phyloP scores from a whole-genome alignment of 2,113 vertebrate genomes.

The Recurvirostra avosetta region DNA sequence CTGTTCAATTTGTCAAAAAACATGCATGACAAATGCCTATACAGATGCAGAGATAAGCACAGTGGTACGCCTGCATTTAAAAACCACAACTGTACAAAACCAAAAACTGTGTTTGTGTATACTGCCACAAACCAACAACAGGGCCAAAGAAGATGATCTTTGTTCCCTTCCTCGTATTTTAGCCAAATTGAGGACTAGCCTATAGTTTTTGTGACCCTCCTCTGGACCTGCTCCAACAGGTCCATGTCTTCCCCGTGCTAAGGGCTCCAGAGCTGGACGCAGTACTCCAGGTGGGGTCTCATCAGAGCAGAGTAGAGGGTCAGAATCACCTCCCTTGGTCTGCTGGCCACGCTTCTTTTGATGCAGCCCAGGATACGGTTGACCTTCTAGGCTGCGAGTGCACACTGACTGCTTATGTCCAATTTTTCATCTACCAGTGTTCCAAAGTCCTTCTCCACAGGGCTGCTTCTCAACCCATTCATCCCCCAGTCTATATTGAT shows the following conservation, averaged over 20 bases:
- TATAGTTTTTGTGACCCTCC: not conserved
- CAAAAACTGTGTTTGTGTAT: no score
- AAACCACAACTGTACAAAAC: no score
- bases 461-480: not conserved
- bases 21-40: no score
- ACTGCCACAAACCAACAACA: no score
- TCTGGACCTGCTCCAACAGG: no score
- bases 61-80: no score
- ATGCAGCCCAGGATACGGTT: fast-evolving
- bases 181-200: no score
- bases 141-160: no score
- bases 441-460: not conserved
- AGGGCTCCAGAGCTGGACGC: not conserved
- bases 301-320: fast-evolving
- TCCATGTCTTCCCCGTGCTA: not conserved
- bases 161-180: no score
- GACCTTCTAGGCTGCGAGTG: fast-evolving
- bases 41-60: no score
- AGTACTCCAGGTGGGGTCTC: not conserved
- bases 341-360: no score
- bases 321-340: not conserved
- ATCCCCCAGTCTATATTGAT: not conserved
- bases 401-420: fast-evolving
- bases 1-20: no score
- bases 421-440: not conserved